These are phyloP conservation scores for Coregonus ussuriensis DNA, from an alignment of 2,797 vertebrate species.

Conservation along the genomic window DNA sequence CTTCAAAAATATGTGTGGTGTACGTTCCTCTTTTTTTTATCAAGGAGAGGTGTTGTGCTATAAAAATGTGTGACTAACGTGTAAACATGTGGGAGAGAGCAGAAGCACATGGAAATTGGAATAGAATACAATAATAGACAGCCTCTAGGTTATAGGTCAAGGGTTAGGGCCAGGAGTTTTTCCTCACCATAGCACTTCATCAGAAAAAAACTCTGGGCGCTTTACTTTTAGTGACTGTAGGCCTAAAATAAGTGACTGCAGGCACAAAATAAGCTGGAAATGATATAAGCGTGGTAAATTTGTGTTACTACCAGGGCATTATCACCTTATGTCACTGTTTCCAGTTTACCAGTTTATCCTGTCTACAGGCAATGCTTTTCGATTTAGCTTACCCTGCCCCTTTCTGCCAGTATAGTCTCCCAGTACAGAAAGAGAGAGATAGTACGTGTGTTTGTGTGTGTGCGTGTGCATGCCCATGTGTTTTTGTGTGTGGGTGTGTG, in stretches of 20 bases:
- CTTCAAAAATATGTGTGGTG: too few species aligned
- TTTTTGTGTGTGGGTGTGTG: too few species aligned
- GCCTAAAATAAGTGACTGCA: neutral
- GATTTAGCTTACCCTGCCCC: neutral
- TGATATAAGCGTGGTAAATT: neutral
- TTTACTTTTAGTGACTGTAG: too few species aligned
- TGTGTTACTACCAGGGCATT: neutral
- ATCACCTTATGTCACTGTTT: neutral
- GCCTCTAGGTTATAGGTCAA: neutral
- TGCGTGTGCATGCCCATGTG: neutral
- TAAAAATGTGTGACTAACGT: too few species aligned
- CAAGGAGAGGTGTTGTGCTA: too few species aligned
- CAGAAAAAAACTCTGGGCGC: neutral
- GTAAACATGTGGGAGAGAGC: too few species aligned
- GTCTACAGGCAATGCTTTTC: neutral
- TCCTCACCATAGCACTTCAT: neutral
- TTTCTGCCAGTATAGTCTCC: neutral
- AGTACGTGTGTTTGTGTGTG: neutral
- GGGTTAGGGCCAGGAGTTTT: neutral
- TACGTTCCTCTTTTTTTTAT: too few species aligned
- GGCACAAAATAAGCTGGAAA: neutral
- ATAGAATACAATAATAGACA: neutral
- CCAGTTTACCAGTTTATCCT: neutral
- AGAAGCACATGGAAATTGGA: too few species aligned
- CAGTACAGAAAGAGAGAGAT: neutral